Conservation (phyloP, 2,888 invertebrate species). For the Gonocerus acuteangulatus region DNA sequence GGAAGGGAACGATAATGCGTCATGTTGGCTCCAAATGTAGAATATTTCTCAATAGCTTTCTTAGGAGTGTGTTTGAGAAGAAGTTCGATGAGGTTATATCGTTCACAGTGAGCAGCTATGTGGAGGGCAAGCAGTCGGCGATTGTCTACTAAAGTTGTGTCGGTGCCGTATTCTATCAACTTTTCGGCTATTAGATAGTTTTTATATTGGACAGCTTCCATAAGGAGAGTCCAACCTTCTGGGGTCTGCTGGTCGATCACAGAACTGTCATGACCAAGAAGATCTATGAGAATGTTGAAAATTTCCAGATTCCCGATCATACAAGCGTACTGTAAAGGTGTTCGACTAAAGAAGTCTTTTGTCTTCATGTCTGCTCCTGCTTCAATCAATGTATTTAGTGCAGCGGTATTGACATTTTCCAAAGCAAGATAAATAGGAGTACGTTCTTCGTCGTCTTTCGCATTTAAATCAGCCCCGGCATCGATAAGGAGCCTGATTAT, state of each 20-base stretch:
- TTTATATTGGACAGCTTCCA: conserved; percentile 32
- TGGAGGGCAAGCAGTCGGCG: conserved; percentile 30
- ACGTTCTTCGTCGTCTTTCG: conserved; percentile 24
- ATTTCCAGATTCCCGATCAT: conserved; percentile 29
- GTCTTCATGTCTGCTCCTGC: conserved; percentile 26
- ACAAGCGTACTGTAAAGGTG: conserved; percentile 31
- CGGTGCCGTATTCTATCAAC: conserved; percentile 29
- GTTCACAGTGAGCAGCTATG: conserved; percentile 30
- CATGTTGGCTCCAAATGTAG: conserved; percentile 19
- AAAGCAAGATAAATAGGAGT: conserved; percentile 32
- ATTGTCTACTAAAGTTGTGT: conserved; percentile 29
- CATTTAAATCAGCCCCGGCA: conserved; percentile 27
- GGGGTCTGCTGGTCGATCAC: conserved; percentile 27
- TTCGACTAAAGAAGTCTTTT: conserved; percentile 29
- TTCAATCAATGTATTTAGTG: conserved; percentile 22
- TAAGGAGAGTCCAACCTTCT: conserved; percentile 32
- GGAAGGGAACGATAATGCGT: conserved; percentile 26
- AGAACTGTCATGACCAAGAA: conserved; percentile 10
- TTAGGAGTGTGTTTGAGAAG: conserved; percentile 28
- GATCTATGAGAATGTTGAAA: conserved; percentile 28
- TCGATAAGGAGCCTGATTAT: conserved; percentile 26
- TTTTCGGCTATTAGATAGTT: conserved; percentile 27
- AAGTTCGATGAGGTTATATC: conserved; percentile 28
- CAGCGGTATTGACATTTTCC: conserved; percentile 19
- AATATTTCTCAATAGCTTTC: conserved; percentile 27